These are phyloP conservation scores for Pygocentrus nattereri DNA, from an alignment of 2,797 vertebrate species.

Conservation along the genomic window DNA sequence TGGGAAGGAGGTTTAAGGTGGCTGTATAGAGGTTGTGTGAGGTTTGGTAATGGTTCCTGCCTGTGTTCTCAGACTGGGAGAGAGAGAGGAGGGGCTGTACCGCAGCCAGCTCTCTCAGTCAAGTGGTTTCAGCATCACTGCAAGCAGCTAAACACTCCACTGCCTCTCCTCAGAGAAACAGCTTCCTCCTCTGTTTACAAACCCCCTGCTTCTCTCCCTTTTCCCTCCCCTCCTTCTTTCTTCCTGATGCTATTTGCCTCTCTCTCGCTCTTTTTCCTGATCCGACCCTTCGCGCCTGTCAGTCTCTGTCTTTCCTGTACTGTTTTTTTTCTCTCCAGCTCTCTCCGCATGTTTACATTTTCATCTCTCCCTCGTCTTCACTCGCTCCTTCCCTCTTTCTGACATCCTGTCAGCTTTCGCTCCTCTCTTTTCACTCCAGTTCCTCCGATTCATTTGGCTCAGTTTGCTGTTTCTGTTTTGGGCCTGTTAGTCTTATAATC, in stretches of 20 bases:
- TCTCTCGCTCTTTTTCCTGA: neutral
- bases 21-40: neutral
- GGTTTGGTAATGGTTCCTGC: neutral
- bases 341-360: constrained; percentile 7
- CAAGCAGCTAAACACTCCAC: neutral
- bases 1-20: neutral
- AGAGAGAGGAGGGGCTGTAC: neutral
- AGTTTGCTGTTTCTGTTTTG: neutral
- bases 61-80: neutral
- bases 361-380: neutral
- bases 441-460: neutral
- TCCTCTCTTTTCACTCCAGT: neutral
- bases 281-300: neutral
- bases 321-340: neutral
- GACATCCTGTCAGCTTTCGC: constrained; percentile 5
- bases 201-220: neutral
- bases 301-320: neutral
- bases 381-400: neutral
- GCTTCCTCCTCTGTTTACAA: neutral
- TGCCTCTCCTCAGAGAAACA: neutral
- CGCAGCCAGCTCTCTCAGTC: neutral
- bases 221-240: neutral
- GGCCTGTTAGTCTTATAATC: constrained; percentile 1
- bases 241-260: neutral
- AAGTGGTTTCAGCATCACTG: constrained; percentile 3